Evolutionary conservation across 2,888 invertebrate species (phyloP).

Genomic region (Cyclophora punctaria): DNA sequence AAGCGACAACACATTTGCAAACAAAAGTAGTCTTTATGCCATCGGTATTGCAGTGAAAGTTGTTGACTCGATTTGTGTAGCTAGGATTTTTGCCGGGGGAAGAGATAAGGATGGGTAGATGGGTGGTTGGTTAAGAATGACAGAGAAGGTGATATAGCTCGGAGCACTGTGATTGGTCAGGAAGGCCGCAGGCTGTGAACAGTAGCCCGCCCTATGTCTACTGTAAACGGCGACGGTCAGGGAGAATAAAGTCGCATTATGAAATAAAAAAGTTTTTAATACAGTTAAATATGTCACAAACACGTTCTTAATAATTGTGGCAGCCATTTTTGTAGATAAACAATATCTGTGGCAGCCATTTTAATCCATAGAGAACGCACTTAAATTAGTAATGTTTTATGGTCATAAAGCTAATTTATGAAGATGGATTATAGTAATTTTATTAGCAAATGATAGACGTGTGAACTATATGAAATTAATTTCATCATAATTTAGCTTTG

Average conservation of each 20-base stretch:
- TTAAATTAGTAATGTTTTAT: no score
- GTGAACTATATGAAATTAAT: no score
- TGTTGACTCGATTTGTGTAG: conserved; percentile 30
- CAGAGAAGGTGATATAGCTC: conserved; percentile 62
- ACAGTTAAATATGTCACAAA: no score
- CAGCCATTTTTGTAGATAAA: no score
- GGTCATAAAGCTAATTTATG: no score
- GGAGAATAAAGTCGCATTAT: conserved; percentile 35
- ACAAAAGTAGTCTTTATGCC: conserved; percentile 37
- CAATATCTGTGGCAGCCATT: no score
- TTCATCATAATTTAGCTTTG: no score
- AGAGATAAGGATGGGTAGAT: conserved; percentile 53
- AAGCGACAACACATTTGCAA: conserved; percentile 36
- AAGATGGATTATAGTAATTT: no score
- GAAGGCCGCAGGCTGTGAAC: conserved; percentile 76
- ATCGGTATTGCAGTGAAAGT: conserved; percentile 33
- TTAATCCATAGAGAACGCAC: no score
- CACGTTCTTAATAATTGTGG: no score
- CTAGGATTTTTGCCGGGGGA: conserved; percentile 73
- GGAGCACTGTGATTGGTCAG: conserved; percentile 76
- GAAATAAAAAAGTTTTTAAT: no score
- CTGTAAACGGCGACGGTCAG: conserved; percentile 62
- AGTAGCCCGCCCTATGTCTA: conserved; percentile 76
- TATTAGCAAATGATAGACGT: no score
- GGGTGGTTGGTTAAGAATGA: conserved; percentile 34